Evolutionary conservation across 2,888 invertebrate species (phyloP), one percentile per base, ranked within the genome.

Genomic region (Ptychoptera contaminata): DNA sequence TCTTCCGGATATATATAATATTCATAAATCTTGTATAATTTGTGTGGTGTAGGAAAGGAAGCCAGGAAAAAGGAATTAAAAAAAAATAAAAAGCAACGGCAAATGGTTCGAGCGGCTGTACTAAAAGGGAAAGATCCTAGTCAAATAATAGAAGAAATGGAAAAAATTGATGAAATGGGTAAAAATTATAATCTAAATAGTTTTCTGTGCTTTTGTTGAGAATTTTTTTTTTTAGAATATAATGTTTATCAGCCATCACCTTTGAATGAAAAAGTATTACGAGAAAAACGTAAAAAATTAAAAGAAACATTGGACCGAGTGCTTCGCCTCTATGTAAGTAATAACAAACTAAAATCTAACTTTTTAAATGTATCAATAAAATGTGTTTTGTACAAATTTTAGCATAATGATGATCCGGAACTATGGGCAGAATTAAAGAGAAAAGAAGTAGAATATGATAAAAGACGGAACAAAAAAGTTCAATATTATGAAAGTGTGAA

Each of bases 91-190:
- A 84, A 92, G 54, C 97, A 97, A 62, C 73, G 97, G 43, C 90
- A 91, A 67, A 80, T 93, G 74, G 97, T 97, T 1, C 70, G 97
- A 50, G 91, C 93, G 40, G 94, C 96, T 42, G 96, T 97, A 2
- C 71, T 98, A 4, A 97, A 97, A 70, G 92, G 93, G 61, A 96
- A 97, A 70, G 96, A 98, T 72, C 96, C 97, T 0, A 76, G 82
- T 44, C 92, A 94, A 62, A 80, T 97, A 47, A 74, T 98, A 36
- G 86, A 88, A 57, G 96, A 96, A 67, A 78, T 98, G 73, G 93
- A 96, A 61, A 88, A 92, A 68, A 91, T 97, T 58, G 97, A 97
- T 73, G 88, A 93, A 73, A 94, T 96, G 91, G 94, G 93, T 92
- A 68, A 56, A 63, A 60, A 14, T 34, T 16, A 38, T 42, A 40